Evolutionary conservation across 1,140 invertebrate species (phyloP), one percentile per base, ranked within the genome.

Genomic region (Planococcus citri): DNA sequence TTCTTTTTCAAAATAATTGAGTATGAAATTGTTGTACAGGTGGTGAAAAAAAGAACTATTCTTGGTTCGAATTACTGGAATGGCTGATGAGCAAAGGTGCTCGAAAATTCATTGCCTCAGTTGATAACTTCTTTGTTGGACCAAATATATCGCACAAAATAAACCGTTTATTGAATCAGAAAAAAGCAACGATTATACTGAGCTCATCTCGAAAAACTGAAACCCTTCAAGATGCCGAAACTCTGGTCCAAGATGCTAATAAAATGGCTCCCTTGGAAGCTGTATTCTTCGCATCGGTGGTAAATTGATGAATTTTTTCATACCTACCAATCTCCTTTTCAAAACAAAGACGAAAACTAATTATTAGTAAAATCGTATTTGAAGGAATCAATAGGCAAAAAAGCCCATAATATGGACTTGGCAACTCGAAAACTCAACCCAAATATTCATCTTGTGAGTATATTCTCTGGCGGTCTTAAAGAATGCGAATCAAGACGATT

Each of bases 41-140:
- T n/a, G 25, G 64, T 70, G 25, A 41, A 14, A 38, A 60, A 25
- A 69, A 70, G 67, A 58, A 68, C 22, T 68, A 57, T 14, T 27
- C 71, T 51, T 74, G 73, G 73, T 70, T 74, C 1, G 71, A 74
- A 21, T 33, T 74, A 29, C 68, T 70, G 0, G 72, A 74, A 69
- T 74, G 72, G 72, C 38, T 74, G 27, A 60, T 72, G 0, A 22
- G 20, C 14, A 68, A 72, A 71, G 73, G 73, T 0, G 73, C 71
- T 25, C 70, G 71, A 27, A 71, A 70, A 51, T 64, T 74, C 3
- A 64, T 71, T 41, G 41, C 73, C 1, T 61, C 70, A 10, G 21
- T 72, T 57, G 64, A 71, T 38, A 72, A 72, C 58, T 68, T 68
- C 27, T n/a, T 60, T 17, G 38, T 72, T 24, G 61, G 61, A 8